A percentile compares a stretch with the other conserved stretches of the same genome.
Evolutionary conservation across 2,888 invertebrate genomes (phyloP).

Genomic region (Drosophila austrosaltans): DNA sequence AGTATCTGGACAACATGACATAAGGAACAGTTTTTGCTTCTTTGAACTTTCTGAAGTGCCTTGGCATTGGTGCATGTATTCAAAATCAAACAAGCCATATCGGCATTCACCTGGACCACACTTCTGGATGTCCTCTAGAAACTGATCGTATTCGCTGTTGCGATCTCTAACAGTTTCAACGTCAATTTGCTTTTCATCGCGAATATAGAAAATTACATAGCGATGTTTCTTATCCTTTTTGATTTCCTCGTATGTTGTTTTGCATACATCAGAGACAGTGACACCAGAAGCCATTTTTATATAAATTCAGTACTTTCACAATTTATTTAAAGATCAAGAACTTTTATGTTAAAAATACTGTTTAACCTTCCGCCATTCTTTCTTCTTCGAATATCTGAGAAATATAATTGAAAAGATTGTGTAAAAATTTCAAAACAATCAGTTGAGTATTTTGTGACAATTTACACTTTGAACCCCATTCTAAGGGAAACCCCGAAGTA

Average conservation of each 20-base stretch:
- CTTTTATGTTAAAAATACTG: no score
- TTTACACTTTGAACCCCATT: no score
- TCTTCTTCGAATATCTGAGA: no score
- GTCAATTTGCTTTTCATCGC: conserved; percentile 97
- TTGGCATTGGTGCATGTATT: conserved; percentile 98
- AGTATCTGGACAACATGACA: conserved; percentile 99
- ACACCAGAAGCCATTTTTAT: conserved; percentile 99
- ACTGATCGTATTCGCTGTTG: conserved; percentile 96
- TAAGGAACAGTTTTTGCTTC: conserved; percentile 98
- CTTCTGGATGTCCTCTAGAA: conserved; percentile 95
- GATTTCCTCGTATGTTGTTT: conserved; percentile 97
- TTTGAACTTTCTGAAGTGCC: conserved; percentile 98
- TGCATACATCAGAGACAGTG: conserved; percentile 96
- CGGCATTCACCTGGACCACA: conserved; percentile 98
- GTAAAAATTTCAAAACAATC: no score
- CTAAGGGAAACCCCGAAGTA: no score
- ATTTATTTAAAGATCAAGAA: no score
- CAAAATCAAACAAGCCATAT: conserved; percentile 98
- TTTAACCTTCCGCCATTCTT: no score
- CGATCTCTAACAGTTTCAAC: conserved; percentile 96
- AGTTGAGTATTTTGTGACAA: no score
- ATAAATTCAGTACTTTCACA: no score
- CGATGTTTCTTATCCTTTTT: conserved; percentile 99
- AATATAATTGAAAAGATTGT: no score
- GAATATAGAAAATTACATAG: conserved; percentile 97